Conservation (phyloP, 2,888 invertebrate species). For the Brenthis hecate region DNA sequence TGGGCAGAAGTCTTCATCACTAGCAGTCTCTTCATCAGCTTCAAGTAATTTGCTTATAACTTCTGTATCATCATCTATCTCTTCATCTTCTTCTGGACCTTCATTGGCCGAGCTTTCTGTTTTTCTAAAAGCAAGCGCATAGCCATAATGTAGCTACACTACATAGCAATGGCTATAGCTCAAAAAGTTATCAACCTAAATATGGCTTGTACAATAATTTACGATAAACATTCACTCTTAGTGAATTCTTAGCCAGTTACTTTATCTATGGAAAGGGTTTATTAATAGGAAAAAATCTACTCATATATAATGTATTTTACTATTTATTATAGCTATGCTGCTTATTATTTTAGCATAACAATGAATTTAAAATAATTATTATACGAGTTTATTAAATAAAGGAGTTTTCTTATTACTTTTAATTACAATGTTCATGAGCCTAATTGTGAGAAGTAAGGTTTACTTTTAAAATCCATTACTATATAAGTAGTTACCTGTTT, state of each 20-base stretch:
- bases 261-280: too few species aligned
- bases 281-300: too few species aligned
- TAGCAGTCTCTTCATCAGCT: conserved; percentile 57
- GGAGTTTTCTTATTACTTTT: too few species aligned
- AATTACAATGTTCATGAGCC: too few species aligned
- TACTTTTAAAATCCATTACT: conserved; percentile 36
- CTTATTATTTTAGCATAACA: too few species aligned
- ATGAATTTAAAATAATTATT: too few species aligned
- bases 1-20: conserved; percentile 37
- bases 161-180: conserved; percentile 37
- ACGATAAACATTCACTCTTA: not conserved
- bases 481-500: conserved; percentile 39
- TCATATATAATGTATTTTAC: too few species aligned
- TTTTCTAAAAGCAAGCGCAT: conserved; percentile 37
- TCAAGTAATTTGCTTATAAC: conserved; percentile 70
- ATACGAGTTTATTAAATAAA: too few species aligned
- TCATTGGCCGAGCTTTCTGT: conserved; percentile 44
- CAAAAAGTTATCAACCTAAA: conserved; percentile 10
- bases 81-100: conserved; percentile 45
- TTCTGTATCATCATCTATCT: conserved; percentile 65
- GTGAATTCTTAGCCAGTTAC: not conserved
- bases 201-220: not conserved
- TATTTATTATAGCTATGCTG: too few species aligned
- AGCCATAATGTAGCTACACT: conserved; percentile 43
- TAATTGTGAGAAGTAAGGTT: too few species aligned